Conservation (phyloP, 2,888 invertebrate species). For the Tricholauxania praeusta region DNA sequence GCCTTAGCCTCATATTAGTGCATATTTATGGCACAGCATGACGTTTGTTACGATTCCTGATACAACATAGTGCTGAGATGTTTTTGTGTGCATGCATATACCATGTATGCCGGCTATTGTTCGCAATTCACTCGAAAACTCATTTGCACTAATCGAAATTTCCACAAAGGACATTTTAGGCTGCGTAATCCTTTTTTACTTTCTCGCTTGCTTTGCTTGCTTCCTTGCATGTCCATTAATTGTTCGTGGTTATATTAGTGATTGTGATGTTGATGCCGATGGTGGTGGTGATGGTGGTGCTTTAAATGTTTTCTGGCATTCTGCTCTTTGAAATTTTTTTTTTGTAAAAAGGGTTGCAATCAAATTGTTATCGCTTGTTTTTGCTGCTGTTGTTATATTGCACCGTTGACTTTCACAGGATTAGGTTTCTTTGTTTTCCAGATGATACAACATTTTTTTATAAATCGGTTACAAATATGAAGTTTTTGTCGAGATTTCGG, state of each 20-base stretch:
- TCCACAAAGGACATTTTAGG: conserved; percentile 38
- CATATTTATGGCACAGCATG: conserved; percentile 31
- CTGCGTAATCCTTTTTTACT: conserved; percentile 28
- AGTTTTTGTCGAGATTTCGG: too few relatives aligned
- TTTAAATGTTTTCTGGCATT: conserved; percentile 6
- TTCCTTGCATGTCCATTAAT: conserved; percentile 30
- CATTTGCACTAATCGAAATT: conserved; percentile 38
- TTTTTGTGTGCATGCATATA: background rate
- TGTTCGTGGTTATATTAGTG: conserved; percentile 30
- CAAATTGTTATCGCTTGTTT: background rate
- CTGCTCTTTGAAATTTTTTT: background rate
- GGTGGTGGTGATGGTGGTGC: background rate
- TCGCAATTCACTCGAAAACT: conserved; percentile 28
- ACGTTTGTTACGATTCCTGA: background rate
- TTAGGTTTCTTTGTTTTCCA: conserved; percentile 11
- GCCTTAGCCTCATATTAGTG: conserved; percentile 20
- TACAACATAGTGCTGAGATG: background rate
- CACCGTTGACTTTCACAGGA: conserved; percentile 16
- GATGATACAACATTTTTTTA: conserved; percentile 7
- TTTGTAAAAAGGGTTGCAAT: background rate
- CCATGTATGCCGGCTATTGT: background rate
- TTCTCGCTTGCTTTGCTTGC: background rate
- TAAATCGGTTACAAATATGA: background rate
- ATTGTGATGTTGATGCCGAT: conserved; percentile 5
- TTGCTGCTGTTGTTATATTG: background rate